Evolutionary conservation across 2,888 invertebrate species (phyloP).

Genomic region (Chironomus riparius): DNA sequence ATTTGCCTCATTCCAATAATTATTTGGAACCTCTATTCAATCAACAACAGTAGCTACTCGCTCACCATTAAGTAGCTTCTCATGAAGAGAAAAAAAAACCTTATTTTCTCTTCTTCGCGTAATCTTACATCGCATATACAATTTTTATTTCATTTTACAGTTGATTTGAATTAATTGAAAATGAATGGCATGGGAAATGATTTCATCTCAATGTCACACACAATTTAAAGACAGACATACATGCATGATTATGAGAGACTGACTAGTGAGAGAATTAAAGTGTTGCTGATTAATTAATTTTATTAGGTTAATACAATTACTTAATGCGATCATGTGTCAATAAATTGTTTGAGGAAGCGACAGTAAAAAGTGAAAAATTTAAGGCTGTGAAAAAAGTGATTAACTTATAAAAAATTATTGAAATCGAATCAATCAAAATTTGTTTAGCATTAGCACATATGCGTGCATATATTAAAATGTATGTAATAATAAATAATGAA

Average conservation of each 20-base stretch:
- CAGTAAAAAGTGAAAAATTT: no score
- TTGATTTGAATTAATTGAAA: conserved; percentile 25
- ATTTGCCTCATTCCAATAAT: no score
- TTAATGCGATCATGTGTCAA: background rate
- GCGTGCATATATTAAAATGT: no score
- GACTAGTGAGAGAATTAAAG: no score
- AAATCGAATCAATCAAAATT: background rate
- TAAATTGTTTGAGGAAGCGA: background rate
- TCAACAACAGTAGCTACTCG: no score
- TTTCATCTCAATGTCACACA: conserved; percentile 1
- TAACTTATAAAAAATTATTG: background rate
- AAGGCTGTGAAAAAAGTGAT: background rate
- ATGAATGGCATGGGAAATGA: conserved; percentile 20
- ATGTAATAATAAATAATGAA: background rate
- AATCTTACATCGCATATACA: no score
- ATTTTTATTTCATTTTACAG: conserved; percentile 6
- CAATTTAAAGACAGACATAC: background rate
- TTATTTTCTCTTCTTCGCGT: background rate
- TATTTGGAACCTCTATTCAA: no score
- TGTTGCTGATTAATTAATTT: no score
- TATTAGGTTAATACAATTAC: background rate
- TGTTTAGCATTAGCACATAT: background rate
- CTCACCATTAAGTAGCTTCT: background rate
- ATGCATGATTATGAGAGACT: background rate
- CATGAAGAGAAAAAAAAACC: background rate